Base-by-base conservation (phyloP, 2,113 vertebrate species). In the Rallus limicola region DNA sequence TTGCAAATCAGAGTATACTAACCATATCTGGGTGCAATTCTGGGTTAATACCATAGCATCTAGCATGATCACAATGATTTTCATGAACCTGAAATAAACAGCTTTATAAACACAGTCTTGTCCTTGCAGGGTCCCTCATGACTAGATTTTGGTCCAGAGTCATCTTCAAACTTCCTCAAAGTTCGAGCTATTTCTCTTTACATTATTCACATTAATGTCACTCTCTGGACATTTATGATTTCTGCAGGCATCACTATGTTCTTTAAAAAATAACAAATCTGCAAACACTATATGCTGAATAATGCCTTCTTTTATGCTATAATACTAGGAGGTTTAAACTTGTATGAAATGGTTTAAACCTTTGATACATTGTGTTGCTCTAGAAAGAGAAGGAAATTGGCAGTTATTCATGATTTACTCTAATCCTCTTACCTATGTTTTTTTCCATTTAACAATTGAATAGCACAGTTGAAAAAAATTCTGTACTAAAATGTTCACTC, bases 351-450 rank as follows among this genome's bases (percentile, higher is more conserved):
- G 4, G 52, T 86, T 97, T 76, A 94, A 91, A 87, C 17, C 15
- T 76, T 84, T 82, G 82, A 88, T 91, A 77, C 38, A 36, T 40
- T 76, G 38, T 80, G 23, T 64, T 86, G 58, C 21, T 74, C 21
- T 36, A 92, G 58, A 88, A 94, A 84, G 38, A 90, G 62, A 90
- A 92, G 29, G 67, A 95, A 87, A 88, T 36, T 87, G 71, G 67
- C 36, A 82, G 63, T 75, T 84, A 89, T 80, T 93, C 77, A 82
- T 88, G 46, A 88, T 95, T 93, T 94, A 71, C n/a, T 55, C 25
- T 84, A 92, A 92, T 92, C 80, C 16, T 92, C 13, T 92, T 90
- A 93, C 16, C 4, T 84, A 34, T 81, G 31, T 1, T 17, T 93
- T 93, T 78, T 87, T 64, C 62, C 52, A 71, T 76, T 88, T 90